These are phyloP conservation scores for Hippocampus abdominalis DNA, from an alignment of 2,113 vertebrate species.

Conservation along the genomic window DNA sequence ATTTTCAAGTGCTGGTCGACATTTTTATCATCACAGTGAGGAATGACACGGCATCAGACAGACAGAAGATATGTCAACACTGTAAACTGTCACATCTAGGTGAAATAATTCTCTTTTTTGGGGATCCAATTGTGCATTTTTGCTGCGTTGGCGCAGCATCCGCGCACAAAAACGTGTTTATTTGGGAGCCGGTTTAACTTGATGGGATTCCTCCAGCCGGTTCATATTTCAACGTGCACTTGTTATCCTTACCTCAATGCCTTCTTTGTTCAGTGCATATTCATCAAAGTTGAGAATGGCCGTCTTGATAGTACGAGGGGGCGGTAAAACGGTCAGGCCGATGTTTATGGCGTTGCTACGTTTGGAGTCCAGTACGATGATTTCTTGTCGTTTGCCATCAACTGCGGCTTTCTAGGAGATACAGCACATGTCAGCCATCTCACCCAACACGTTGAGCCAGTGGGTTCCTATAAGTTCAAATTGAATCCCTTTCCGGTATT, in stretches of 20 bases:
- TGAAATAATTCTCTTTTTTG: slow-evolving; percentile 25
- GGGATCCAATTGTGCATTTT: slow-evolving; percentile 29
- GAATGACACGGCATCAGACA: slow-evolving; percentile 37
- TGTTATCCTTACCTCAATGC: slow-evolving; percentile 85
- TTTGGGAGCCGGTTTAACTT: slow-evolving; percentile 43
- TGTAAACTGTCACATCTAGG: slow-evolving; percentile 20
- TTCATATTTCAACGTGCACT: slow-evolving; percentile 4
- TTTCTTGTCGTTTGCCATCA: slow-evolving; percentile 94
- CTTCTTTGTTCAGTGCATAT: slow-evolving; percentile 98
- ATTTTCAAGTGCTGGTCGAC: slow-evolving; percentile 32
- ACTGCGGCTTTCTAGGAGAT: slow-evolving; percentile 86
- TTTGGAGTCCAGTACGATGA: slow-evolving; percentile 95
- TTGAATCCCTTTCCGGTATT: neutral
- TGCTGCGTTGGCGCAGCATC: slow-evolving; percentile 9
- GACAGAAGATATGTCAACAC: slow-evolving; percentile 24
- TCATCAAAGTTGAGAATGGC: slow-evolving; percentile 98
- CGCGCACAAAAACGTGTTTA: slow-evolving; percentile 17
- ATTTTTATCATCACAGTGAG: slow-evolving; percentile 44
- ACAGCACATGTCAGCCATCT: no score
- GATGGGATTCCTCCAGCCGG: slow-evolving; percentile 5
- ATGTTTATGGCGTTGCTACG: slow-evolving; percentile 97
- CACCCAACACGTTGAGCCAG: no score
- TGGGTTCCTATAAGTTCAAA: neutral
- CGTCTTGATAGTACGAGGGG: slow-evolving; percentile 95
- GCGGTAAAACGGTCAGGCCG: slow-evolving; percentile 92